phyloP scores from a whole-genome alignment of 2,888 invertebrate species.

The Drosophila antonietae region DNA sequence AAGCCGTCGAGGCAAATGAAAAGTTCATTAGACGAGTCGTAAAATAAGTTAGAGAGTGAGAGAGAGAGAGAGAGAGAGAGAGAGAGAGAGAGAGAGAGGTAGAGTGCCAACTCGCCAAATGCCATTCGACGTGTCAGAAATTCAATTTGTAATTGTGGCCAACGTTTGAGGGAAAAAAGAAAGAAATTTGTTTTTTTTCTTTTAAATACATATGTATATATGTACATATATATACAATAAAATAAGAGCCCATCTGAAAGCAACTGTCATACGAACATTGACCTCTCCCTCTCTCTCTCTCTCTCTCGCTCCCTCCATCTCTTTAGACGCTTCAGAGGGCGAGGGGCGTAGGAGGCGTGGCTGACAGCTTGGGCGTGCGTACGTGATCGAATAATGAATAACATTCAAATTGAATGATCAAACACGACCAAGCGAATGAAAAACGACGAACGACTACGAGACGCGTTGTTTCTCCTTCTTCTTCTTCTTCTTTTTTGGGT shows the following conservation, averaged over 20 bases:
- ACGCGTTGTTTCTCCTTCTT: conserved; percentile 20
- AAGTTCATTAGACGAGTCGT: conserved; percentile 74
- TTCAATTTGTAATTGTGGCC: conserved; percentile 74
- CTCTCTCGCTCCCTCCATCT: background rate
- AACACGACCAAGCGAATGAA: conserved; percentile 57
- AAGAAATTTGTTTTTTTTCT: background rate
- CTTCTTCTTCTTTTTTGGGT: conserved; percentile 46
- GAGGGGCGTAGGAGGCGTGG: conserved; percentile 7
- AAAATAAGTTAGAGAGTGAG: conserved; percentile 36
- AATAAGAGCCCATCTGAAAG: conserved; percentile 29
- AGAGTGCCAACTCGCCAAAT: conserved; percentile 37
- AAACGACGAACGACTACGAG: conserved; percentile 21
- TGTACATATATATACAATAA: background rate
- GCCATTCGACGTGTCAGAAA: conserved; percentile 72
- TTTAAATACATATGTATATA: too few relatives aligned
- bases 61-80: background rate
- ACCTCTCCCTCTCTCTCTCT: conserved; percentile 49
- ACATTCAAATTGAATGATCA: conserved; percentile 82
- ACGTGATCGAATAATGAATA: conserved; percentile 81
- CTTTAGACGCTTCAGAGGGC: background rate
- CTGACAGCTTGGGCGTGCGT: conserved; percentile 62
- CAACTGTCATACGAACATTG: conserved; percentile 72
- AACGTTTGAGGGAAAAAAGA: conserved; percentile 25
- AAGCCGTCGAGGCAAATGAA: conserved; percentile 63
- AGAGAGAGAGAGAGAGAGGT: background rate